Conservation (phyloP, 2,113 vertebrate genomes). For the Eulemur rufifrons region DNA sequence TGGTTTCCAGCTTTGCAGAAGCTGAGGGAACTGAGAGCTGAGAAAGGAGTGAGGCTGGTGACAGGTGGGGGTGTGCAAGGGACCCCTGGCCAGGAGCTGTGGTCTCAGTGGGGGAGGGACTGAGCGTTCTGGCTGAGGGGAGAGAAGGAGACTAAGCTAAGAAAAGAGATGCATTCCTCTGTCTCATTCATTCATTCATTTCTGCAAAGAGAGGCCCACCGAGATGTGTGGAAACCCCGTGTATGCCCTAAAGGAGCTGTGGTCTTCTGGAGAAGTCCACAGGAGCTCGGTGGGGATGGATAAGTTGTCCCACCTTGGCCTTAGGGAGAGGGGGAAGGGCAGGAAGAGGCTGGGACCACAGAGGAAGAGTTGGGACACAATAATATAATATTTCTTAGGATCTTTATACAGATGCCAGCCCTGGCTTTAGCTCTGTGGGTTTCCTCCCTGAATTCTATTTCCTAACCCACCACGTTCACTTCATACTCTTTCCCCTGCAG, state of each 20-base stretch:
- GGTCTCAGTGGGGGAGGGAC: conserved; percentile 35
- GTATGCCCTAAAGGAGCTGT: neutral
- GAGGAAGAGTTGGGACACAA: neutral
- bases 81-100: conserved; percentile 28
- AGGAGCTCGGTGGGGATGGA: neutral
- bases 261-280: neutral
- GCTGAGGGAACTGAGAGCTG: conserved; percentile 66
- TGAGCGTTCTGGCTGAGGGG: neutral
- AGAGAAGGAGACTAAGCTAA: neutral
- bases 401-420: neutral
- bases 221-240: neutral
- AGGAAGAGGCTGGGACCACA: neutral
- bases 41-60: conserved; percentile 55
- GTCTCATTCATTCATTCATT: conserved; percentile 7
- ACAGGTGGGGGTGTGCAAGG: neutral
- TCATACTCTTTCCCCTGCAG: neutral
- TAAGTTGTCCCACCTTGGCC: neutral
- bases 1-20: conserved; percentile 73
- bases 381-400: neutral
- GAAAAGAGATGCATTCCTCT: conserved; percentile 16
- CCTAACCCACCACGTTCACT: neutral
- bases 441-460: neutral
- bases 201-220: neutral
- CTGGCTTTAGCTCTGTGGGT: neutral
- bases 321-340: neutral